These are phyloP conservation scores for Pelvicachromis taeniatus DNA, from an alignment of 2,113 vertebrate genomes.

Conservation along the genomic window DNA sequence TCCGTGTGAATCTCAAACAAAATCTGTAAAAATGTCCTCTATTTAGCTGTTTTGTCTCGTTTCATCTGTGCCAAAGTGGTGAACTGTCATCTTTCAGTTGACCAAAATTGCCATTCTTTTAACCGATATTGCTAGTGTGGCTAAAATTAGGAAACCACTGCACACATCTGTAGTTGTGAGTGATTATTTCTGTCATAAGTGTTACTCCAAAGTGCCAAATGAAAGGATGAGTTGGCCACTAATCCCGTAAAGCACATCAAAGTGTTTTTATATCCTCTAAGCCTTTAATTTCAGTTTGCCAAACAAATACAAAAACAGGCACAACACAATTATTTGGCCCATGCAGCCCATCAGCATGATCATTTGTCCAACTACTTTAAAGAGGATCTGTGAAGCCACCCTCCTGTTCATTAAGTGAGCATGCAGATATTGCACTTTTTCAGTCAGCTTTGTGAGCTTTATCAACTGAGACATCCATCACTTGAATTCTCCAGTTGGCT, in stretches of 20 bases:
- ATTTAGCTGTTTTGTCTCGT: background rate
- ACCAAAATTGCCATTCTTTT: background rate
- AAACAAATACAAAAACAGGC: background rate
- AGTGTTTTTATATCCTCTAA: conserved; percentile 4
- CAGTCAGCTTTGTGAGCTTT: conserved; percentile 9
- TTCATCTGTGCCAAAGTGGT: background rate
- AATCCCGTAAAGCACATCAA: conserved; percentile 11
- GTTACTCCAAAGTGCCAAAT: conserved; percentile 11
- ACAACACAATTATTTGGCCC: background rate
- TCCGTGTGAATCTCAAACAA: background rate
- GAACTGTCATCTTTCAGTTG: background rate
- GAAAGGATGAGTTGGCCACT: background rate
- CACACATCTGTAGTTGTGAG: background rate
- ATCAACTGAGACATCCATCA: conserved; percentile 41
- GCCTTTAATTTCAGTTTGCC: conserved; percentile 16
- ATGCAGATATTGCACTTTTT: conserved; percentile 11
- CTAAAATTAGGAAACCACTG: background rate
- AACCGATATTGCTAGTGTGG: background rate
- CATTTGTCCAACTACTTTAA: background rate
- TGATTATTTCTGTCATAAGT: conserved; percentile 3
- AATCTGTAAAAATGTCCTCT: background rate
- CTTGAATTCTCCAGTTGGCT: conserved; percentile 10
- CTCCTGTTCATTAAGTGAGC: conserved; percentile 18
- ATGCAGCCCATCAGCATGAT: background rate
- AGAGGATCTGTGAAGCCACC: background rate